A percentile compares a stretch with the other conserved stretches of the same genome.
phyloP scores from a whole-genome alignment of 2,113 vertebrate species.

The Apodemus sylvaticus region DNA sequence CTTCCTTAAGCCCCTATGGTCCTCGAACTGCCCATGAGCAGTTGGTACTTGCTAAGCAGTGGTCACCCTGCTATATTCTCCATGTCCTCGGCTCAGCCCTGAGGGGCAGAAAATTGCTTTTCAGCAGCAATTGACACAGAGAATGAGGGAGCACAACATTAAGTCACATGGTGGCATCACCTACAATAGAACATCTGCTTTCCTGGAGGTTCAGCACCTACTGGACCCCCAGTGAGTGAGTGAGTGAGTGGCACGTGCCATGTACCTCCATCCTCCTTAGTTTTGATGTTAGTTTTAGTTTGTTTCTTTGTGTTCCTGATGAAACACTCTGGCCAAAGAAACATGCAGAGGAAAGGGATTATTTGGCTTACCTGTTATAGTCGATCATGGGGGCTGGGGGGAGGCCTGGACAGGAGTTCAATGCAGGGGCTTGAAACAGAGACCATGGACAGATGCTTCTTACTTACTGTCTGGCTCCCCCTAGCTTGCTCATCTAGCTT shows the following conservation, averaged over 20 bases:
- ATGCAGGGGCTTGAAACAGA: neutral
- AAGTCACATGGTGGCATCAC: neutral
- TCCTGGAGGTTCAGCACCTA: neutral
- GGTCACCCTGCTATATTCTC: neutral
- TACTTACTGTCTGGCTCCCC: neutral
- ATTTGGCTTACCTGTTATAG: neutral
- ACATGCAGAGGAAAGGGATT: neutral
- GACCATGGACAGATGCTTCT: neutral
- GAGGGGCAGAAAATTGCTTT: neutral
- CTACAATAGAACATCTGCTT: neutral
- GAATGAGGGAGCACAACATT: neutral
- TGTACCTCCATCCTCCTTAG: neutral
- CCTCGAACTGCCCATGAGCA: neutral
- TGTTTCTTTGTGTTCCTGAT: neutral
- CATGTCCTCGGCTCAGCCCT: neutral
- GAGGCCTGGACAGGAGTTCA: neutral
- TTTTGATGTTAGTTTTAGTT: neutral
- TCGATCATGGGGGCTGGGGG: neutral
- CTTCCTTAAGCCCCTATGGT: neutral
- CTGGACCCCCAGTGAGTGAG: neutral
- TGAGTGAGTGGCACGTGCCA: neutral
- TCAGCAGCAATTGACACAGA: neutral
- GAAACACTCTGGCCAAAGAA: neutral
- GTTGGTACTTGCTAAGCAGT: rapidly evolving
- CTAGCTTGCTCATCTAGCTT: neutral